Evolutionary conservation across 1,140 invertebrate species (phyloP).

Genomic region (Dendroctonus valens): DNA sequence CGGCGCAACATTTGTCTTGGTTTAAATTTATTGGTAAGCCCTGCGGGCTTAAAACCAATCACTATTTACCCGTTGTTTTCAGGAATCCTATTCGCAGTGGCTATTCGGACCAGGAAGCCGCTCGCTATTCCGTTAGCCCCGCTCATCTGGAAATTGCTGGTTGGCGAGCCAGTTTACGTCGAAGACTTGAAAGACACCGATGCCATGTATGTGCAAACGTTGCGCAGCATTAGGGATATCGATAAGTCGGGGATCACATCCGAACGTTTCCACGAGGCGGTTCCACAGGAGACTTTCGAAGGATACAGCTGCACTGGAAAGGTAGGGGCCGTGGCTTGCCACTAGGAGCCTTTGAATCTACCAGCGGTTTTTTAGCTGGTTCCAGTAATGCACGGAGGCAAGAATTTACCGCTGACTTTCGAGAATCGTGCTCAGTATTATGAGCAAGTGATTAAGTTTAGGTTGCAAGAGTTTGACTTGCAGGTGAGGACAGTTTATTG

Average conservation of each 20-base stretch:
- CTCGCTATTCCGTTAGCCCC: slow-evolving; percentile 64
- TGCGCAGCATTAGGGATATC: slow-evolving; percentile 61
- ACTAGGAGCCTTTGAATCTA: no score
- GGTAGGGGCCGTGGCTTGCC: slow-evolving; percentile 21
- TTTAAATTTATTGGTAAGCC: slow-evolving; percentile 61
- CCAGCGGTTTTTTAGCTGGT: slow-evolving; percentile 48
- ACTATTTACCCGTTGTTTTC: background rate
- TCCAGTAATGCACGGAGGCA: slow-evolving; percentile 61
- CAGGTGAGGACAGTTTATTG: slow-evolving; percentile 48
- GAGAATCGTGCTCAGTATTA: slow-evolving; percentile 63
- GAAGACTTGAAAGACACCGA: slow-evolving; percentile 69
- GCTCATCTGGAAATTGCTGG: slow-evolving; percentile 65
- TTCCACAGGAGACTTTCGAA: slow-evolving; percentile 66
- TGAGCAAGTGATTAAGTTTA: slow-evolving; percentile 60
- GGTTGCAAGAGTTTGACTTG: slow-evolving; percentile 65
- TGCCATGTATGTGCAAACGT: slow-evolving; percentile 61
- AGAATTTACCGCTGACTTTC: slow-evolving; percentile 61
- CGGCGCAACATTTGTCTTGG: slow-evolving; percentile 56
- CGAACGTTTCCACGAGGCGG: slow-evolving; percentile 64
- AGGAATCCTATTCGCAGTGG: slow-evolving; percentile 62
- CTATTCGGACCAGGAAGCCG: slow-evolving; percentile 61
- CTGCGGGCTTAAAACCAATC: slow-evolving; percentile 46
- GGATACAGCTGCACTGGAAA: slow-evolving; percentile 61
- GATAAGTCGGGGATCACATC: slow-evolving; percentile 60
- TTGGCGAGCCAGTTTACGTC: slow-evolving; percentile 59